Base-by-base conservation (phyloP, 2,113 vertebrate species). In the Heterochromis multidens region DNA sequence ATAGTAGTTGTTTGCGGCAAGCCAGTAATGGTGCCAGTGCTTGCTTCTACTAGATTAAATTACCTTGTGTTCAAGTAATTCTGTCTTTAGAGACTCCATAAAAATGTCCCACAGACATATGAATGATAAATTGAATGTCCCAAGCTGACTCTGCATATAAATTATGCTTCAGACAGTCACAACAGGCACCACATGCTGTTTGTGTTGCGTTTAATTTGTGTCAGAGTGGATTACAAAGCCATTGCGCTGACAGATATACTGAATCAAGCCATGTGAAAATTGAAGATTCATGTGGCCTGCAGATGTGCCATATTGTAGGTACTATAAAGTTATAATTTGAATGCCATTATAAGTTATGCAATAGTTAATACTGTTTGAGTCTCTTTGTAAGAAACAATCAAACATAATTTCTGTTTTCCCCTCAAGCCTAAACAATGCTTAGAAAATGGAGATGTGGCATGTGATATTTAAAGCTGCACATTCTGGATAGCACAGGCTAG, bases 241-340 rank as follows among this genome's bases (percentile, higher is more conserved):
- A 54, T 85, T 58, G 77, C 72, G 56, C 59, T 79, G 83, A 89
- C 85, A 89, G 72, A 91, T 90, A 86, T 82, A 17, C 9, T 40
- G 37, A 10, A 84, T 91, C 87, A 92, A 81, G 76, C 91, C 88
- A 87, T 84, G 49, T 91, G 43, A 84, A 85, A 82, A 90, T 91
- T 91, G 88, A 93, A 84, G 13, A 89, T 86, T 80, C 95, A 96
- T 95, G 91, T 94, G 95, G 91, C 79, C 76, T 61, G 63, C 96
- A 96, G 95, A 96, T 96, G 96, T 93, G 70, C 54, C 57, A 61
- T 81, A 61, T 40, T 40, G 0, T 27, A 23, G 10, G 2, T 35
- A 74, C 63, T n/a, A 49, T 13, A 46, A 67, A 29, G 16, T 10
- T 33, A 79, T 54, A 3, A 67, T 81, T 74, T 72, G 3, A 80